Base-by-base conservation (phyloP, 1,140 invertebrate genomes). In the Agrilus planipennis region DNA sequence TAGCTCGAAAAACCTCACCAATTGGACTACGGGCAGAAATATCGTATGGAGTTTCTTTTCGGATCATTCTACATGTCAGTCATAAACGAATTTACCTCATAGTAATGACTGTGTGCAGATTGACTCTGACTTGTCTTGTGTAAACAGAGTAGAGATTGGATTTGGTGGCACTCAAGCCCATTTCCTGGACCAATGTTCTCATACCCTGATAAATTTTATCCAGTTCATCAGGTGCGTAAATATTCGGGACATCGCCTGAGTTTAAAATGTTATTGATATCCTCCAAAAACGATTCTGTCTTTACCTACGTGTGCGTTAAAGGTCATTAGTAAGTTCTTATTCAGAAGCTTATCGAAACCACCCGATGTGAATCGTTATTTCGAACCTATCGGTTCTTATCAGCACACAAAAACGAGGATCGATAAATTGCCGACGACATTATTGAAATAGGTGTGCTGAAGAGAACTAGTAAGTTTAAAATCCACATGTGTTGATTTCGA, bases 121-220 rank as follows among this genome's bases (percentile, higher is more conserved):
- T 77, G 28, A 69, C 72, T 5, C 73, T 54, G 3, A 85, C 76
- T 23, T 70, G 56, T 40, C 76, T 76, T 45, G 76, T 73, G 56
- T 78, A 84, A 23, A 70, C 67, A 0, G 75, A 65, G 52, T 79
- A 81, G 25, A 87, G 59, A 57, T 85, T 85, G 1, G 77, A 79
- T 52, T 77, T 82, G 4, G 81, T 85, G 0, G 81, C 69, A 3
- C 70, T 60, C 6, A 83, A 51, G 5, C 75, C 77, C 50, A 70
- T 52, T 53, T 76, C 73, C 63, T 69, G 79, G 32, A 71, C 75
- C 23, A 65, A 68, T 47, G 63, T 73, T 47, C 69, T 74, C 62
- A 75, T 82, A 1, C 65, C 61, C 49, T 71, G 67, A 52, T 65
- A 78, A 28, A 79, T 77, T 42, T 59, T 66, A 40, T 79, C 76